Evolutionary conservation across 1,140 invertebrate species (phyloP).

Genomic region (Bombus superbus): DNA sequence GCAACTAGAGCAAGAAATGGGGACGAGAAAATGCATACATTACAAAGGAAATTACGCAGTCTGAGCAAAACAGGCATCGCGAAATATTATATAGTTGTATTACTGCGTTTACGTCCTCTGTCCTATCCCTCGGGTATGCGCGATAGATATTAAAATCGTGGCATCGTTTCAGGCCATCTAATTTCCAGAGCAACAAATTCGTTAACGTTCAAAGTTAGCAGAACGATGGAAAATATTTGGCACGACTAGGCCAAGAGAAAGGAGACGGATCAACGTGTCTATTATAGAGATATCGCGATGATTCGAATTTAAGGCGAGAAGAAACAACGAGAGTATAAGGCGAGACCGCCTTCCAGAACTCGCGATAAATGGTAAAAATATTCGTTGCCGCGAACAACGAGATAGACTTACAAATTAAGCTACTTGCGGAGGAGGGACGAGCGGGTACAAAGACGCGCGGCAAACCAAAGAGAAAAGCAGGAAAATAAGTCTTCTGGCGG

Average conservation of each 20-base stretch:
- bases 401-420: constrained; percentile 60
- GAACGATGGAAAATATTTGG: background rate
- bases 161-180: background rate
- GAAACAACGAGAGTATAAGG: background rate
- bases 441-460: constrained; percentile 25
- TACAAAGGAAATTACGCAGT: constrained; percentile 28
- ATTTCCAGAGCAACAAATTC: background rate
- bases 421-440: background rate
- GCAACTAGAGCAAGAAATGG: constrained; percentile 65
- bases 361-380: constrained; percentile 34
- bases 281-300: background rate
- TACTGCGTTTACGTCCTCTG: constrained; percentile 13
- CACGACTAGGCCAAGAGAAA: background rate
- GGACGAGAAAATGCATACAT: constrained; percentile 54
- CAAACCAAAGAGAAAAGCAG: constrained; percentile 27
- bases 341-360: background rate
- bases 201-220: background rate
- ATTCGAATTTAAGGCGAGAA: background rate
- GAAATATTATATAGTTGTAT: constrained; percentile 36
- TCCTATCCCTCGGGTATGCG: background rate
- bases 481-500: constrained; percentile 41
- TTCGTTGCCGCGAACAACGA: constrained; percentile 6
- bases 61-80: constrained; percentile 52
- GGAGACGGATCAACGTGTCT: background rate
- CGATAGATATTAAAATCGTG: constrained; percentile 28